Evolutionary conservation across 2,888 invertebrate genomes (phyloP).

Genomic region (Nemotelus pantherinus): DNA sequence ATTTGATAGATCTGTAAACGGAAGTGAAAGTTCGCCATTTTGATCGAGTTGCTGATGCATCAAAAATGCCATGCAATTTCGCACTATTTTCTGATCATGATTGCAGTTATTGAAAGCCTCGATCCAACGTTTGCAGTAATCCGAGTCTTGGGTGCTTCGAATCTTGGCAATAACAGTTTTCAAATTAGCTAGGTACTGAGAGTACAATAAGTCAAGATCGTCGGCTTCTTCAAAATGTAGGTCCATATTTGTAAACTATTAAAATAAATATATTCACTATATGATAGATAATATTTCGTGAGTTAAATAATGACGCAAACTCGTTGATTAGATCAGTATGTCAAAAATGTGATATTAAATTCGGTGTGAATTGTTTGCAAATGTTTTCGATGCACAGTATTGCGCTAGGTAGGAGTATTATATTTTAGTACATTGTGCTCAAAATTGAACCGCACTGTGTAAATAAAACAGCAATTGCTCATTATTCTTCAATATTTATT

Average conservation of each 20-base stretch:
- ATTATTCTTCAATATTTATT: too few relatives aligned
- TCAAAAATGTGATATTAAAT: too few relatives aligned
- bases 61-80: conserved; percentile 58
- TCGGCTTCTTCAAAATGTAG: neutral
- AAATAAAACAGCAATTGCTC: too few relatives aligned
- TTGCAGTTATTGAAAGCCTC: conserved; percentile 56
- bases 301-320: too few relatives aligned
- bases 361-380: too few relatives aligned
- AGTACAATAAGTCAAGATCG: conserved; percentile 26
- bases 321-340: too few relatives aligned
- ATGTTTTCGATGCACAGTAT: too few relatives aligned
- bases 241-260: neutral
- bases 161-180: conserved; percentile 29
- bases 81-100: conserved; percentile 55
- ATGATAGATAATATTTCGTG: too few relatives aligned
- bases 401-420: too few relatives aligned
- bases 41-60: conserved; percentile 58
- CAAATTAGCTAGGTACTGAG: conserved; percentile 19
- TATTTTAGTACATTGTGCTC: too few relatives aligned
- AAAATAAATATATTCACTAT: too few relatives aligned
- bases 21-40: conserved; percentile 50
- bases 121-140: conserved; percentile 56
- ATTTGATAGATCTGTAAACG: conserved; percentile 27
- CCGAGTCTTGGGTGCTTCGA: neutral
- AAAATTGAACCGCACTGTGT: too few relatives aligned